phyloP scores from a whole-genome alignment of 2,113 vertebrate species.

The Paradoxurus hermaphroditus region DNA sequence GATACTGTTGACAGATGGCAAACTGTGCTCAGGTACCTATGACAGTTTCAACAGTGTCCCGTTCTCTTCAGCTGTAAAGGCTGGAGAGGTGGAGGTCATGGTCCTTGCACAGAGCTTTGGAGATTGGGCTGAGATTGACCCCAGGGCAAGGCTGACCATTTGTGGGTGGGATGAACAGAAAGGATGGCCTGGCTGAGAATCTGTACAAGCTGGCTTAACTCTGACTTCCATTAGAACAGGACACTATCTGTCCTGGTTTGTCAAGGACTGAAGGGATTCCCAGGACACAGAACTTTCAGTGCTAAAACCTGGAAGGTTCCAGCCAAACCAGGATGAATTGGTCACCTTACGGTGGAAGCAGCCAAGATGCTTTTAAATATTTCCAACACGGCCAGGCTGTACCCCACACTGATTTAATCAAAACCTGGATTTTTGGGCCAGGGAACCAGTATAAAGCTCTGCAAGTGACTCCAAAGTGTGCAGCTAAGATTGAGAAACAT shows the following conservation, averaged over 20 bases:
- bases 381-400: not conserved
- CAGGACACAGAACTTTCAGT: not conserved
- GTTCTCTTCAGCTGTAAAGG: not conserved
- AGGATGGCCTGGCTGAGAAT: not conserved
- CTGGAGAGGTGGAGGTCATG: not conserved
- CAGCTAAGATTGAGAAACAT: not conserved
- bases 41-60: not conserved
- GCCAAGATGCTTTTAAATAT: not conserved
- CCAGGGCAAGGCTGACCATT: not conserved
- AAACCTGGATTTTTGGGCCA: not conserved
- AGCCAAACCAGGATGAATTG: not conserved
- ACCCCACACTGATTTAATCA: not conserved
- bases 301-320: not conserved
- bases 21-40: not conserved
- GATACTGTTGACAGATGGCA: not conserved
- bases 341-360: not conserved
- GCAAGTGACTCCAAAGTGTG: not conserved
- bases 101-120: not conserved
- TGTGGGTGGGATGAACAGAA: not conserved
- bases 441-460: not conserved
- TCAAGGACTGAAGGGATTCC: not conserved
- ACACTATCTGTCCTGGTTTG: not conserved
- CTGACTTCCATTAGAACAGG: not conserved
- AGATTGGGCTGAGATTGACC: not conserved
- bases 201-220: too few species aligned